Conservation (phyloP, 2,113 vertebrate species). For the Smithornis capensis region DNA sequence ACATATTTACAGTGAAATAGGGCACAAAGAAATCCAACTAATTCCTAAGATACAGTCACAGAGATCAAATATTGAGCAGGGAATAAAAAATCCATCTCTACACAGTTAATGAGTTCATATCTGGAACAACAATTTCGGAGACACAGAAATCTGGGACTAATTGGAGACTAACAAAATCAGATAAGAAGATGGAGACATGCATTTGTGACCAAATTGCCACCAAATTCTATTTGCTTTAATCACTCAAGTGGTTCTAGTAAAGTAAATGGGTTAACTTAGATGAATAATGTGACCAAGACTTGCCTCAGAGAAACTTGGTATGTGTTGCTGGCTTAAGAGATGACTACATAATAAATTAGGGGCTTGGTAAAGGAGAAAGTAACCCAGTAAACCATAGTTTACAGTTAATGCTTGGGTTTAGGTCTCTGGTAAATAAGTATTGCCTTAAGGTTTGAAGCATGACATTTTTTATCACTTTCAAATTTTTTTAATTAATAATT, state of each 20-base stretch:
- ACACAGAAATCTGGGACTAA: neutral
- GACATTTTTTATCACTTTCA: neutral
- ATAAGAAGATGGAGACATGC: neutral
- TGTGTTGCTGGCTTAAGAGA: neutral
- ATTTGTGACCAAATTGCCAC: neutral
- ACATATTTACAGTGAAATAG: neutral
- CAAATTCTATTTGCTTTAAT: slow-evolving; percentile 6
- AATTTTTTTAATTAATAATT: neutral
- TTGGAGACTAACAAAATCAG: neutral
- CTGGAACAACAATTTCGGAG: neutral
- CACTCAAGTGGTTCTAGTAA: neutral
- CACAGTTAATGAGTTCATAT: neutral
- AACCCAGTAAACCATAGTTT: neutral
- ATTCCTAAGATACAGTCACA: neutral
- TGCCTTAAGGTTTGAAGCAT: neutral
- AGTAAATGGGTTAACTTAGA: neutral
- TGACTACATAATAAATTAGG: neutral
- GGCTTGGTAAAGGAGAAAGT: neutral
- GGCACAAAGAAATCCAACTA: neutral
- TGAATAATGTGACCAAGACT: neutral
- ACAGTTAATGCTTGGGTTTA: neutral
- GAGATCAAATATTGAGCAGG: neutral
- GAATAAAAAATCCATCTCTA: neutral
- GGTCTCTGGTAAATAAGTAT: neutral
- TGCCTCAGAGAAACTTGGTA: neutral